Base-by-base conservation (phyloP, 2,797 vertebrate genomes). In the Oreochromis grahami region DNA sequence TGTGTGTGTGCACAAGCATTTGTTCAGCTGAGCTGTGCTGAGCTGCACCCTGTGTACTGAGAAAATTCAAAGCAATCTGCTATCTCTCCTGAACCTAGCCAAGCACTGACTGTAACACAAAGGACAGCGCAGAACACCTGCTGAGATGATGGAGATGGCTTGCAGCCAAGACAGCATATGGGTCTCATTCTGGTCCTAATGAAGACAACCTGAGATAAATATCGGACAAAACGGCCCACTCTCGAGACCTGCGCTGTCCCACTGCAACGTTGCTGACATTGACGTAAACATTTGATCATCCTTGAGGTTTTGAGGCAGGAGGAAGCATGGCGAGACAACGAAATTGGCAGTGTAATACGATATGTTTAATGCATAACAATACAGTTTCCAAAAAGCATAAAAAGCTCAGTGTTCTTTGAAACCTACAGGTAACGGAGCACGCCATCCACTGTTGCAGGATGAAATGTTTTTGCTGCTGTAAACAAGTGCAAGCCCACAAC, bases 151-250 rank as follows among this genome's bases (percentile, higher is more conserved):
- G 89, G 84, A 90, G 87, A 80, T 96, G 95, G 96, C 95, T 38
- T 34, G 63, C 72, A 74, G 94, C 95, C 94, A 95, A 88, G 56
- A 38, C 86, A 26, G 87, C 95, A 96, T 96, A 95, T 92, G 95
- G 93, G 87, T 88, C 91, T 86, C 76, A 81, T 94, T 93, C 88
- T 85, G 86, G 90, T 79, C 80, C 87, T 96, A 94, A 96, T 94
- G 87, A 95, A 95, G 94, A 96, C 93, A 94, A 93, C 88, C 88
- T 80, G 87, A 94, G 91, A 92, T 89, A 94, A 92, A 94, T 91
- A 91, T 91, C 58, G 81, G 89, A 94, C 94, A 92, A 94, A 95
- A 92, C 82, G 80, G 83, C 41, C 79, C 21, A 50, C 92, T 90
- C 90, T 5, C 17, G 88, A 92, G 89, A 88, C 83, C 74, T 2